Evolutionary conservation across 2,113 vertebrate genomes (phyloP).

Genomic region (Pterocles orientalis): DNA sequence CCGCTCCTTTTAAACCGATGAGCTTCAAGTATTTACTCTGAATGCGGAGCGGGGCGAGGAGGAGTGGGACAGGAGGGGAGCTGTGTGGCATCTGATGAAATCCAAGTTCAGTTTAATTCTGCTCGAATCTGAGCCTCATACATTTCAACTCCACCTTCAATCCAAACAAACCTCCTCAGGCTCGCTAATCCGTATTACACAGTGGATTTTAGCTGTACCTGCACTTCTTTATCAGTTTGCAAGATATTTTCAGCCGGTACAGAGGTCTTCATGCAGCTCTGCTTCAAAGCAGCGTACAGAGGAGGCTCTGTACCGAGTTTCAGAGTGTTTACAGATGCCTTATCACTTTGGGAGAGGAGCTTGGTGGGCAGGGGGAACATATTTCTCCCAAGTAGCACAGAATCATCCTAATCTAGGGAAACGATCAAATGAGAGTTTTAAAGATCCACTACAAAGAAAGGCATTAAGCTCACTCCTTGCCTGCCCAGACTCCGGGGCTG

Average conservation of each 20-base stretch:
- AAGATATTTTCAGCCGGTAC: conserved; percentile 68
- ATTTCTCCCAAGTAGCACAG: conserved; percentile 56
- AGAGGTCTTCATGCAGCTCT: conserved; percentile 71
- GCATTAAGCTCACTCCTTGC: conserved; percentile 58
- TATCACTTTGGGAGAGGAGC: conserved; percentile 52
- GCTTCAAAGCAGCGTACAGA: conserved; percentile 74
- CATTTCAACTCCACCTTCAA: conserved; percentile 60
- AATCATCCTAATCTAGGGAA: conserved; percentile 61
- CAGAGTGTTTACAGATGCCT: conserved; percentile 77
- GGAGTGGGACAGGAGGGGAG: background rate
- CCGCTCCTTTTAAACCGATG: background rate
- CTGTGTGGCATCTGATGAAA: background rate
- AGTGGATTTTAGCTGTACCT: conserved; percentile 73
- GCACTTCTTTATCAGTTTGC: conserved; percentile 74
- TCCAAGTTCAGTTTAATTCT: conserved; percentile 26
- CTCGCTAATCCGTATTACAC: conserved; percentile 70
- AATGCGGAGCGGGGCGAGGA: background rate
- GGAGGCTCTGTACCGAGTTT: conserved; percentile 58
- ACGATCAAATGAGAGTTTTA: conserved; percentile 70
- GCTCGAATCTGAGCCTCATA: conserved; percentile 29
- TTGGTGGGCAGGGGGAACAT: conserved; percentile 11
- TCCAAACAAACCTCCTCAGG: conserved; percentile 57
- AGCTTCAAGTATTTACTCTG: conserved; percentile 1
- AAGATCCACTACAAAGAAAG: conserved; percentile 70
- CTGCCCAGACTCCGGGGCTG: conserved; percentile 5